Evolutionary conservation across 2,888 invertebrate species (phyloP).

Genomic region (Lycocerus yunnanus): DNA sequence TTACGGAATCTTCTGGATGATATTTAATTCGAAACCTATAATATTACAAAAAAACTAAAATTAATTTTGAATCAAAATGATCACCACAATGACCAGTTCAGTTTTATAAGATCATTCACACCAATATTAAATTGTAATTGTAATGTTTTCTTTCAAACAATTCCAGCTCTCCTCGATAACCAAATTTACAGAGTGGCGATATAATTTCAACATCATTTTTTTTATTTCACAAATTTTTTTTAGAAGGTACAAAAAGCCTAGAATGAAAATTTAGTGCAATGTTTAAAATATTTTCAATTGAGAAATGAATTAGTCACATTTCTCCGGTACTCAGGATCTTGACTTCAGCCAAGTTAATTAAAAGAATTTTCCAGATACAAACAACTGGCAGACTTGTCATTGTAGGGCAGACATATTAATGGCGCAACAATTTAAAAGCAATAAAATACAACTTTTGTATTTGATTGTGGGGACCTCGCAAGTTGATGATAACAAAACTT

Average conservation of each 20-base stretch:
- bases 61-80: neutral
- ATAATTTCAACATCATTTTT: neutral
- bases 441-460: no score
- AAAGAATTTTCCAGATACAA: no score
- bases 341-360: no score
- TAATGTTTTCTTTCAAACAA: neutral
- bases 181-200: neutral
- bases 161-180: neutral
- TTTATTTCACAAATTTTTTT: neutral
- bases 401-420: no score
- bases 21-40: constrained; percentile 98
- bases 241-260: neutral
- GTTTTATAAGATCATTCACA: neutral
- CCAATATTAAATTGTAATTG: neutral
- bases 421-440: no score
- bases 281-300: neutral
- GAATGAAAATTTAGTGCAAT: neutral
- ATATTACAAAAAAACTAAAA: constrained; percentile 42
- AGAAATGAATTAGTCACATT: no score
- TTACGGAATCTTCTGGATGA: constrained; percentile 94
- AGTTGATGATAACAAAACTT: no score
- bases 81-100: neutral
- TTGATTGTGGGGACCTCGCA: no score
- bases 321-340: no score
- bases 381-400: no score